phyloP scores from a whole-genome alignment of 2,113 vertebrate species.

The Panthera uncia region DNA sequence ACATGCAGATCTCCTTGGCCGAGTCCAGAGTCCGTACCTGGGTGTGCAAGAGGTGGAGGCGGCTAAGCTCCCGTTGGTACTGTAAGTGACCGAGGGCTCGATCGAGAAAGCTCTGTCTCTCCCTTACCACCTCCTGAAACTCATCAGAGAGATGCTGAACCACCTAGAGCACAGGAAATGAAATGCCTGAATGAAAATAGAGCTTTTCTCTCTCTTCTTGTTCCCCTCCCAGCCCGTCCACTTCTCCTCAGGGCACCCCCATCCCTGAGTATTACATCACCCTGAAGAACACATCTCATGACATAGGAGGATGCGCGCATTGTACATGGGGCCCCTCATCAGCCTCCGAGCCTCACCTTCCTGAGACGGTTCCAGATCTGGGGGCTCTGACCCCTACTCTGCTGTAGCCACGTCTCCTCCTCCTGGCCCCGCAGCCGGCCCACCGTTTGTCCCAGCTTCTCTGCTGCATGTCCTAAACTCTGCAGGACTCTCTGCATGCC shows the following conservation, averaged over 20 bases:
- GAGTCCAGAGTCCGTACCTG: constrained; percentile 83
- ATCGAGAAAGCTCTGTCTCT: constrained; percentile 84
- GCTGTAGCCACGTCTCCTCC: constrained; percentile 59
- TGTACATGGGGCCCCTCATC: not conserved
- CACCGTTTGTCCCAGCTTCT: constrained; percentile 84
- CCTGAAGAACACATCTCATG: not conserved
- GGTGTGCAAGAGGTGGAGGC: constrained; percentile 83
- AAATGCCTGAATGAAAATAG: not conserved
- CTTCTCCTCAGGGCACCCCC: not conserved
- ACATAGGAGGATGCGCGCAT: not conserved
- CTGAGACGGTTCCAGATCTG: not conserved
- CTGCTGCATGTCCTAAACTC: constrained; percentile 83
- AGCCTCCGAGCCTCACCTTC: not conserved
- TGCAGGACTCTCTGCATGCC: constrained; percentile 84
- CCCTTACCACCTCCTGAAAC: constrained; percentile 81
- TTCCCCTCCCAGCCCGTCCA: not conserved
- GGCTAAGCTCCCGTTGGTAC: constrained; percentile 82
- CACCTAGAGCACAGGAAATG: constrained; percentile 80
- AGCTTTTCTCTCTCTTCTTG: not conserved
- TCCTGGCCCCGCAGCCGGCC: constrained; percentile 74
- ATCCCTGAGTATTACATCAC: not conserved
- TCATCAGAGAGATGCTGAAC: constrained; percentile 80
- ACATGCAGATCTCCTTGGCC: not conserved
- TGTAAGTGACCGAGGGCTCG: constrained; percentile 83
- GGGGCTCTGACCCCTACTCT: not conserved